Evolutionary conservation across 2,797 vertebrate genomes (phyloP), one percentile per base, ranked within the genome.

Genomic region (Enteromius fasciolatus): DNA sequence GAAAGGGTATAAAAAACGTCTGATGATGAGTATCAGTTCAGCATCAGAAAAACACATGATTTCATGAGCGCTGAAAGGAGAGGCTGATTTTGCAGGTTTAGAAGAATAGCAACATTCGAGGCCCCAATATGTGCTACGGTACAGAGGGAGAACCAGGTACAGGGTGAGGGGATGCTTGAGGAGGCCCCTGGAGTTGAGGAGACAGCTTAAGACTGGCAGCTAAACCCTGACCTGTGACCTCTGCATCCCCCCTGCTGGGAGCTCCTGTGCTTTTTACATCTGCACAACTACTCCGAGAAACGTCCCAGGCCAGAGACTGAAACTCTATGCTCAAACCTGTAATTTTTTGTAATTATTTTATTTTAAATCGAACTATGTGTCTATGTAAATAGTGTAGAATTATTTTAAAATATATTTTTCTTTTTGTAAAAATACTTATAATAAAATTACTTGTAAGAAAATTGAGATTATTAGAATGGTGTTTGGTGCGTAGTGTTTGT

Each of bases 361-460:
- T 76, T 82, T 20, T 4, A 76, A 70, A 61, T 70, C 52, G 18
- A 70, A 69, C 18, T 63, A 28, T 18, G 39, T 83, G 20, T 75
- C 88, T 91, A 91, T 94, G 93, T 94, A 94, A 91, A 94, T 93
- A 92, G 93, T 90, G 84, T 94, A 94, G 94, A 91, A 91, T 93
- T 63, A 76, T 86, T 82, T 82, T 18, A 61, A 54, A 76, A 73
- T 83, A 59, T 83, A 73, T 83, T 82, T 85, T 73, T 76, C 18
- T 78, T 83, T 93, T 92, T 89, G 78, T 84, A 90, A 82, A 88
- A 84, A 91, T 86, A 90, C 28, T 89, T 4, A 2, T 28, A 28
- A 4, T 23, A 12, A 23, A 83, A 91, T 84, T 80, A 90, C 86
- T 88, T 76, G 44, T 84, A 90, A 88, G 89, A 88, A 90, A 76